Evolutionary conservation across 2,888 invertebrate genomes (phyloP).

Genomic region (Orchesella flavescens): DNA sequence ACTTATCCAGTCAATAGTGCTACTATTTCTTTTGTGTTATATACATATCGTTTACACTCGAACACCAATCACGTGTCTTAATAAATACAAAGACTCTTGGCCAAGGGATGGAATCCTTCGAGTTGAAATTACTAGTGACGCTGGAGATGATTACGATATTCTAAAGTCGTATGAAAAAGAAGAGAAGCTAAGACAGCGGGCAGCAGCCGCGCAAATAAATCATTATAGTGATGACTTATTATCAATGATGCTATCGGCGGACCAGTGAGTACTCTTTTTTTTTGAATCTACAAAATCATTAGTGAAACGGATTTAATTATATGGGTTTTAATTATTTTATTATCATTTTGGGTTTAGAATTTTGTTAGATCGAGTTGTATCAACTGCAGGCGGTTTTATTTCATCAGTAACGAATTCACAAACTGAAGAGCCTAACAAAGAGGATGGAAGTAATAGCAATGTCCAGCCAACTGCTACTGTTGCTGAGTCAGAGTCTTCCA

Average conservation of each 20-base stretch:
- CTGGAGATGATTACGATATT: slow-evolving; percentile 83
- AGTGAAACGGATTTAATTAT: too few species aligned
- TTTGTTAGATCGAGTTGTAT: slow-evolving; percentile 69
- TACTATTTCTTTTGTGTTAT: slow-evolving; percentile 78
- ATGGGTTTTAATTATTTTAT: too few species aligned
- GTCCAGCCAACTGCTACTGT: slow-evolving; percentile 48
- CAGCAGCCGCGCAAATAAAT: slow-evolving; percentile 68
- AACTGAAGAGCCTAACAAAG: neutral
- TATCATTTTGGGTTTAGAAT: slow-evolving; percentile 46
- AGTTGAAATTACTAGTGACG: slow-evolving; percentile 87
- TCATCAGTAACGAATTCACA: slow-evolving; percentile 61
- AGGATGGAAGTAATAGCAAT: slow-evolving; percentile 30
- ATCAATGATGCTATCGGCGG: slow-evolving; percentile 70
- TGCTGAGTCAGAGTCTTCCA: slow-evolving; percentile 43
- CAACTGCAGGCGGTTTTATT: slow-evolving; percentile 68
- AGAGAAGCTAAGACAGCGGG: slow-evolving; percentile 80
- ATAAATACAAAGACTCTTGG: slow-evolving; percentile 91
- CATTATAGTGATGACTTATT: slow-evolving; percentile 70
- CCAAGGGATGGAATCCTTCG: slow-evolving; percentile 95
- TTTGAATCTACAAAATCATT: neutral
- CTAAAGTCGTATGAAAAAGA: slow-evolving; percentile 90
- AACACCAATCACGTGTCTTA: slow-evolving; percentile 93
- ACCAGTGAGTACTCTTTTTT: slow-evolving; percentile 65
- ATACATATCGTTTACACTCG: slow-evolving; percentile 96
- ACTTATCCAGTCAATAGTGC: slow-evolving; percentile 76